Percentiles rank a stretch among this genome's conserved stretches.
Conservation (phyloP, 2,888 invertebrate species). For the Tenthredo distinguenda region DNA sequence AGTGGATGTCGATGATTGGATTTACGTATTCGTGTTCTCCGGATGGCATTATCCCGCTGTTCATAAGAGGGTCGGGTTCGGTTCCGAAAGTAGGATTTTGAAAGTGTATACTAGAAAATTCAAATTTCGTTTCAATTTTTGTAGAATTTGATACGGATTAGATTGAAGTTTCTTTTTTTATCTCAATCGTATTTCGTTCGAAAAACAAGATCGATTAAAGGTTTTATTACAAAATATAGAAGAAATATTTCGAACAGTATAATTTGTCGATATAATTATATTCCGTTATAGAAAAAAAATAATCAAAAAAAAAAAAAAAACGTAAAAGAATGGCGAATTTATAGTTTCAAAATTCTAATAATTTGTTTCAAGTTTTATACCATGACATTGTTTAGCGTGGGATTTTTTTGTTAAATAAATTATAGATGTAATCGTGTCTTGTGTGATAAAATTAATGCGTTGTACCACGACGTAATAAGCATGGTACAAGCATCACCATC, state of each 20-base stretch:
- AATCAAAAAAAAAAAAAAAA: not conserved
- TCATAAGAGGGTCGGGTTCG: slow-evolving; percentile 57
- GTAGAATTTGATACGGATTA: not conserved
- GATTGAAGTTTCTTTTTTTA: not conserved
- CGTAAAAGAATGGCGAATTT: not conserved
- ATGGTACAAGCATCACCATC: not conserved
- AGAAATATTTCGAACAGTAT: not conserved
- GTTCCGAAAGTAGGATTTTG: slow-evolving; percentile 72
- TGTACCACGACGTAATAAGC: not conserved
- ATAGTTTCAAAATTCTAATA: not conserved
- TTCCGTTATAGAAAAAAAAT: not conserved
- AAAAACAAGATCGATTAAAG: too few relatives aligned
- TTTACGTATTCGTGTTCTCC: slow-evolving; percentile 75
- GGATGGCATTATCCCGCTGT: slow-evolving; percentile 64
- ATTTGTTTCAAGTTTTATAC: not conserved
- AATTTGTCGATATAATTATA: not conserved
- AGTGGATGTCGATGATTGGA: slow-evolving; percentile 61
- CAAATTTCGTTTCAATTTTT: slow-evolving; percentile 15
- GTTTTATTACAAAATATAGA: not conserved
- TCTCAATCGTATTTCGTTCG: not conserved
- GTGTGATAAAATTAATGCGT: not conserved
- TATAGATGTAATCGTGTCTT: not conserved
- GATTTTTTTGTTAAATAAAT: not conserved
- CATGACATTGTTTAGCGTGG: not conserved
- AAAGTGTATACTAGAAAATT: slow-evolving; percentile 70